These are phyloP conservation scores for Entomobrya proxima DNA, from an alignment of 2,888 invertebrate genomes.

Conservation along the genomic window DNA sequence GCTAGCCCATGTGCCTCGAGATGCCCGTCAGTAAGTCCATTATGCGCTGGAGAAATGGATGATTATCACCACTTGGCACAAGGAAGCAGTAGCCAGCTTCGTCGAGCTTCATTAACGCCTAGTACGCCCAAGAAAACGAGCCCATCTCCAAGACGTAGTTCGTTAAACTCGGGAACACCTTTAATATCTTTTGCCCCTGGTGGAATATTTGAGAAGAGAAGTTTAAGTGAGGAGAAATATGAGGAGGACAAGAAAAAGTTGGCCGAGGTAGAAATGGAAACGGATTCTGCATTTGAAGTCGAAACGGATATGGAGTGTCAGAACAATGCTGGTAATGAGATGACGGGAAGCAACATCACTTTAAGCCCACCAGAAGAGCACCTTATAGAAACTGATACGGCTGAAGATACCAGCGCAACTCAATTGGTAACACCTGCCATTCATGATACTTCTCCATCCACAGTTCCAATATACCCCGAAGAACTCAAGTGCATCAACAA, in stretches of 20 bases:
- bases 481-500: slow-evolving; percentile 70
- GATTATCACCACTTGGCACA: slow-evolving; percentile 78
- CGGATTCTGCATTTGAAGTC: slow-evolving; percentile 74
- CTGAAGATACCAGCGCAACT: slow-evolving; percentile 6
- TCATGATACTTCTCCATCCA: background rate
- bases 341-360: slow-evolving; percentile 47
- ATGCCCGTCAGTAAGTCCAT: slow-evolving; percentile 88
- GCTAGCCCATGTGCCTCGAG: slow-evolving; percentile 89
- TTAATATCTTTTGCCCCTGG: slow-evolving; percentile 76
- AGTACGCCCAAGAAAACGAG: slow-evolving; percentile 76
- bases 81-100: slow-evolving; percentile 23
- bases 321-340: slow-evolving; percentile 17
- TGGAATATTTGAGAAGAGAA: slow-evolving; percentile 59
- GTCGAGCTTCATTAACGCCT: slow-evolving; percentile 74
- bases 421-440: slow-evolving; percentile 7
- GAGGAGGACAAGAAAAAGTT: slow-evolving; percentile 59
- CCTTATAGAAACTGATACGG: background rate
- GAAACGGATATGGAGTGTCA: slow-evolving; percentile 71
- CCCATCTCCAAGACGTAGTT: slow-evolving; percentile 73
- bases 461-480: slow-evolving; percentile 61
- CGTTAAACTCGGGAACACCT: slow-evolving; percentile 77
- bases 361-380: slow-evolving; percentile 44
- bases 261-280: slow-evolving; percentile 67
- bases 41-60: slow-evolving; percentile 87
- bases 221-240: slow-evolving; percentile 47